Evolutionary conservation across 2,797 vertebrate species (phyloP), one percentile per base, ranked within the genome.

Genomic region (Haliaeetus albicilla): DNA sequence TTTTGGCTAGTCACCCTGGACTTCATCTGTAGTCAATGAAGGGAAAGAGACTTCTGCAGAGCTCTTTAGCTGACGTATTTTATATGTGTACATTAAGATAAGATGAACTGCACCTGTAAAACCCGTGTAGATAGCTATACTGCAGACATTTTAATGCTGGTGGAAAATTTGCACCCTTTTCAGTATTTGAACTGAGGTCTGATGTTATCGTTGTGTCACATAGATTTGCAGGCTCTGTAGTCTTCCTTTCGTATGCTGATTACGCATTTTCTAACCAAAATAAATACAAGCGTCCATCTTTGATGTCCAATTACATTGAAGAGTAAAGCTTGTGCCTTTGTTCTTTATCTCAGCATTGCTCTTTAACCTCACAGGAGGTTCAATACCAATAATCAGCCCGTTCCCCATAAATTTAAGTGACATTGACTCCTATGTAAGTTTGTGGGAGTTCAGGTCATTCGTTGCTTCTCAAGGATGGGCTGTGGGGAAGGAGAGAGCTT

Each of bases 91-190:
- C 37, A 28, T 92, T 93, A 88, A 28, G 73, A 43, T 67, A 87
- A 87, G 87, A 83, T 28, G 19, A 77, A 93, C 71, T 75, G 57
- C 20, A 68, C 37, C 64, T 89, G 75, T 93, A 92, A 95, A 93
- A 35, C 18, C 33, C 7, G 24, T 54, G 19, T 77, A 77, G 44
- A 33, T 79, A 87, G 27, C 17, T 49, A 28, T 44, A 71, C 4
- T 9, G 33, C 18, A 75, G 78, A 59, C 46, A 48, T 75, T 94
- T 92, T 94, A 96, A 81, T 61, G 61, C 2, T 3, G 6, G 22
- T 81, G 59, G 65, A 68, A 94, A 93, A 89, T 73, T 43, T 75
- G 1, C 19, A 69, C n/a, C 13, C 7, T 71, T 87, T 91, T 93
- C 33, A 35, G 80, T 64, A 46, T 87, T 81, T 86, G 31, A 83